phyloP scores from a whole-genome alignment of 2,113 vertebrate genomes.

The Fukomys damarensis region DNA sequence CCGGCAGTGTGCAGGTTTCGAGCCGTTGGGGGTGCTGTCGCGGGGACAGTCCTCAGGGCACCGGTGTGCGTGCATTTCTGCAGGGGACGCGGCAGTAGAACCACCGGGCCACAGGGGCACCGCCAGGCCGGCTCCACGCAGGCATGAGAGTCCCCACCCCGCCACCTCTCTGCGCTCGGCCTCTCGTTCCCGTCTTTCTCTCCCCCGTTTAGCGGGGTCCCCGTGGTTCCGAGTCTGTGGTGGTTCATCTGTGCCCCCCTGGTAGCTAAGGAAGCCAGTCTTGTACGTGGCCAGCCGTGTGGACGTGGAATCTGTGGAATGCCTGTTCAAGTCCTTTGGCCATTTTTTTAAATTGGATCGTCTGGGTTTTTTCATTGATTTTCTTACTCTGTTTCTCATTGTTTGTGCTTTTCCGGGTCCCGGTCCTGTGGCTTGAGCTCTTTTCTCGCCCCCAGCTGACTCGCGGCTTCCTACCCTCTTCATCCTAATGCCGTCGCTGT shows the following conservation, averaged over 20 bases:
- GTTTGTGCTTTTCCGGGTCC: background rate
- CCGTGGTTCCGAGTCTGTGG: background rate
- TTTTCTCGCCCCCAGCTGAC: background rate
- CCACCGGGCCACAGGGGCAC: too few relatives aligned
- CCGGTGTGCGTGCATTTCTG: accelerated
- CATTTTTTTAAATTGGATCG: background rate
- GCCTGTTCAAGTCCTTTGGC: background rate
- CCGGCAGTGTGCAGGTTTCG: too few relatives aligned
- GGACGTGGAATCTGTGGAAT: background rate
- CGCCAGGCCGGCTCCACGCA: accelerated
- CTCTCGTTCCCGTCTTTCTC: background rate
- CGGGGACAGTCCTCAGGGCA: background rate
- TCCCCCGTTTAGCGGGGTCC: background rate
- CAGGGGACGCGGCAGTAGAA: too few relatives aligned
- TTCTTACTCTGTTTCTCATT: background rate
- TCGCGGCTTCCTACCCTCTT: background rate
- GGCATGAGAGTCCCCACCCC: background rate
- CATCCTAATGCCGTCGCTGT: background rate
- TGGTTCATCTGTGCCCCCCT: background rate
- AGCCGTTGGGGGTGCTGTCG: background rate
- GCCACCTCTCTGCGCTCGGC: background rate
- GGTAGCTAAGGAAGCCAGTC: background rate
- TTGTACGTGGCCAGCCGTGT: background rate
- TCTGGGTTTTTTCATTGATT: background rate
- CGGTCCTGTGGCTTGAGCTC: background rate